Percentiles rank a stretch among this genome's conserved stretches.
Evolutionary conservation across 92 coral and sea anemone species (phyloP).

Genomic region (Paramuricea clavata): DNA sequence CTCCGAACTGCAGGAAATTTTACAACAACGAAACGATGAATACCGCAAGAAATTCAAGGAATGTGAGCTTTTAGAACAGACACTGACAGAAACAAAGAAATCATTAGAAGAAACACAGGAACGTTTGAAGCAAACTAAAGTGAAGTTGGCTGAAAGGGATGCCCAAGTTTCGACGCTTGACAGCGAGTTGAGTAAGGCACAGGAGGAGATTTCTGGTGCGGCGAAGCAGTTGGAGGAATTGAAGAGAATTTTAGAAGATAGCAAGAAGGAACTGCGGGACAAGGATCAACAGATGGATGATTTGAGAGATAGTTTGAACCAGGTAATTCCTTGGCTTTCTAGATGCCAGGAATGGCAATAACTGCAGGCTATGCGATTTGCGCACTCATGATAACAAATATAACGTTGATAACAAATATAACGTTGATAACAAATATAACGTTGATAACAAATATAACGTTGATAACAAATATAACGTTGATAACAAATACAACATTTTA

Average conservation of each 20-base stretch:
- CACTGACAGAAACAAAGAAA: slow-evolving; percentile 71
- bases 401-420: too few relatives aligned
- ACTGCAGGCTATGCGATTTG: too few relatives aligned
- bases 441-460: too few relatives aligned
- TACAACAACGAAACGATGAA: slow-evolving; percentile 76
- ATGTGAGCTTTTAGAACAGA: slow-evolving; percentile 74
- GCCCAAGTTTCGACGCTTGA: neutral
- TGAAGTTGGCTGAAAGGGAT: neutral
- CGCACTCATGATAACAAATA: too few relatives aligned
- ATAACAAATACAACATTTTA: too few relatives aligned
- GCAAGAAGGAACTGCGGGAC: slow-evolving; percentile 79
- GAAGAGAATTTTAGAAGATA: slow-evolving; percentile 80
- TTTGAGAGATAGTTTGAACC: slow-evolving; percentile 88
- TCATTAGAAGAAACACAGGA: slow-evolving; percentile 70
- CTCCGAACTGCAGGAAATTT: slow-evolving; percentile 74
- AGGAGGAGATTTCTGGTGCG: slow-evolving; percentile 80
- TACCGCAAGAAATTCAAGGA: slow-evolving; percentile 78
- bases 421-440: too few relatives aligned
- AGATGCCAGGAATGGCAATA: too few relatives aligned
- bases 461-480: too few relatives aligned
- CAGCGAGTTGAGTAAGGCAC: slow-evolving; percentile 70
- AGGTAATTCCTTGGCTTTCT: too few relatives aligned
- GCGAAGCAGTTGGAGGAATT: slow-evolving; percentile 80
- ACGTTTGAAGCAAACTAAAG: slow-evolving; percentile 60
- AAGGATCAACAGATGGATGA: slow-evolving; percentile 84